phyloP scores from a whole-genome alignment of 2,888 invertebrate genomes.

The Archips xylosteana region DNA sequence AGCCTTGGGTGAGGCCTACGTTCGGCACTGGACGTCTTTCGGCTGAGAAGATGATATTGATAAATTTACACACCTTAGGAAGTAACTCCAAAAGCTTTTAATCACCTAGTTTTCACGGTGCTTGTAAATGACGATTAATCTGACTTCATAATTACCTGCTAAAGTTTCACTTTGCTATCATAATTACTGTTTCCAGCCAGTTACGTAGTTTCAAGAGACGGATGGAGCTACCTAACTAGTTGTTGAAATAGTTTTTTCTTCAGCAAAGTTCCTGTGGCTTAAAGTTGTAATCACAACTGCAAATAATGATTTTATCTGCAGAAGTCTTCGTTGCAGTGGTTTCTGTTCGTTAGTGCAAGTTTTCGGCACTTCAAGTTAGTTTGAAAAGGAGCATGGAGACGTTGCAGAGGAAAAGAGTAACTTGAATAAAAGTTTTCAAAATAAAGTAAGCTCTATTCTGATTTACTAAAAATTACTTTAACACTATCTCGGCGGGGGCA shows the following conservation, averaged over 20 bases:
- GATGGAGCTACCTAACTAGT: conserved; percentile 62
- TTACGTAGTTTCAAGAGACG: conserved; percentile 53
- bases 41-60: too few relatives aligned
- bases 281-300: conserved; percentile 18
- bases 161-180: conserved; percentile 54
- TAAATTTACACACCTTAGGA: background rate
- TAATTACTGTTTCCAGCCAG: conserved; percentile 57
- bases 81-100: background rate
- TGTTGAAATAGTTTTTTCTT: conserved; percentile 53
- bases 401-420: background rate
- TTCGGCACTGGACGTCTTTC: too few relatives aligned
- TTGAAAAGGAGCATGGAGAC: background rate
- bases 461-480: too few relatives aligned
- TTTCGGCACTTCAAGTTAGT: conserved; percentile 4
- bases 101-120: background rate
- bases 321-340: background rate
- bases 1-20: too few relatives aligned
- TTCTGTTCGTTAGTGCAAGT: background rate
- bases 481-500: too few relatives aligned
- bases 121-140: conserved; percentile 1
- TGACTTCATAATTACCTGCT: conserved; percentile 33
- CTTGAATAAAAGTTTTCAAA: background rate
- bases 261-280: conserved; percentile 4
- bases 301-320: conserved; percentile 1
- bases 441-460: too few relatives aligned